These are phyloP conservation scores for Oconnorella tubifera DNA, from an alignment of 2,888 invertebrate genomes.

Conservation along the genomic window DNA sequence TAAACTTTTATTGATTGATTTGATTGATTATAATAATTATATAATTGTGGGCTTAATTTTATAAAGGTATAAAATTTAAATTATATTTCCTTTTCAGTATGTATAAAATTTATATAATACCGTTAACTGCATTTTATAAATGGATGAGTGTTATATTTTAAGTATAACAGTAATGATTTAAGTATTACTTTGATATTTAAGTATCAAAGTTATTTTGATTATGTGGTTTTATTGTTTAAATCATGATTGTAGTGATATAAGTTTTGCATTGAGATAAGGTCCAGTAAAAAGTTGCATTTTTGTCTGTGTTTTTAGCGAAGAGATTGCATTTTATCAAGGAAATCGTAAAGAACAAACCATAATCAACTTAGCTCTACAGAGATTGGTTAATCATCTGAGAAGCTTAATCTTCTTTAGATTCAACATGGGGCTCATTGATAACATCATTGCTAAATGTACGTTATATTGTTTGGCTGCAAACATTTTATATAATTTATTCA, in stretches of 20 bases:
- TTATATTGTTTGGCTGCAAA: no score
- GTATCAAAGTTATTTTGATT: not conserved
- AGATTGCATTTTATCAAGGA: conserved; percentile 70
- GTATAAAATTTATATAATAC: no score
- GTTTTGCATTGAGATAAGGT: no score
- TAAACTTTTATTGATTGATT: no score
- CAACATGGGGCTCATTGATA: conserved; percentile 89
- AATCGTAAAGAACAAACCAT: conserved; percentile 78
- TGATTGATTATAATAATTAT: no score
- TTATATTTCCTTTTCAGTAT: no score
- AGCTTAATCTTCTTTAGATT: conserved; percentile 83
- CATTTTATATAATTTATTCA: no score
- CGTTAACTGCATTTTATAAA: no score
- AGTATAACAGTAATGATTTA: not conserved
- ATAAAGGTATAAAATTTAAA: no score
- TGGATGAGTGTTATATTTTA: not conserved
- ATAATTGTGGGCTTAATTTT: no score
- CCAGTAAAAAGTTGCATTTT: no score
- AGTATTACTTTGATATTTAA: conserved; percentile 1
- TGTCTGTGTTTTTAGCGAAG: conserved; percentile 65
- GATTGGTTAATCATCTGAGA: conserved; percentile 77
- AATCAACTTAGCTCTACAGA: conserved; percentile 80
- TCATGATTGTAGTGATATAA: no score
- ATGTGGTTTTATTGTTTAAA: not conserved
- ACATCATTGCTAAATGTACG: conserved; percentile 91